Base-by-base conservation (phyloP, 2,113 vertebrate species). In the Hemibagrus wyckioides region DNA sequence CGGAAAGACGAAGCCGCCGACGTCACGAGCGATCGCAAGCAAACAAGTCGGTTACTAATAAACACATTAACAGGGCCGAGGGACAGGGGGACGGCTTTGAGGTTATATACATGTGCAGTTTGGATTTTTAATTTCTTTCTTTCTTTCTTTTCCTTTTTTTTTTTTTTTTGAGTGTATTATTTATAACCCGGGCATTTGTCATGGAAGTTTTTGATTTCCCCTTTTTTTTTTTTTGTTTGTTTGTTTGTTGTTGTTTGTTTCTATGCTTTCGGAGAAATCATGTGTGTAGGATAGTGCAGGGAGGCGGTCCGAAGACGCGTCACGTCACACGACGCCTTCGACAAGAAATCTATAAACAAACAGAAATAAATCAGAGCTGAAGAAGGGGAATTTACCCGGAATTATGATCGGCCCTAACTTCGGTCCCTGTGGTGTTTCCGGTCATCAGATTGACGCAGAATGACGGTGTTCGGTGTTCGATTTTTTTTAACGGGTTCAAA, bases 181-280 rank as follows among this genome's bases (percentile, higher is more conserved):
- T 94, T 94, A 94, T 93, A 93, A 92, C 84, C 86, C 21, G 91
- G 92, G 91, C 91, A 88, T 95, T 92, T 93, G 80, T 90, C 76
- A 84, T 91, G 89, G 90, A 48, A 89, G 89, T 86, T 89, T 88
- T 88, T 90, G 85, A 81, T 88, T 85, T 69, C 84, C 65, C n/a
- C 87, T 83, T 84, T 56, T 30, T 44, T 61, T 8, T 77, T 33
- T 52, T 33, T 48, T 44, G 33, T 50, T 17, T 28, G 15, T 33
- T 30, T 44, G 4, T 3, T 1, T 0, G 6, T 48, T 48, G 44
- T 5, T 8, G 8, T 21, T 82, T 15, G 9, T 69, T 7, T 41
- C 2, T 44, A n/a, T 61, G 23, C 57, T 39, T 28, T 63, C 25
- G 3, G 56, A 82, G 81, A 65, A 44, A 63, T 44, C 9, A 6